A percentile compares a stretch with the other conserved stretches of the same genome.
Evolutionary conservation across 1,140 invertebrate genomes (phyloP).

Genomic region (Drosophila mayri): DNA sequence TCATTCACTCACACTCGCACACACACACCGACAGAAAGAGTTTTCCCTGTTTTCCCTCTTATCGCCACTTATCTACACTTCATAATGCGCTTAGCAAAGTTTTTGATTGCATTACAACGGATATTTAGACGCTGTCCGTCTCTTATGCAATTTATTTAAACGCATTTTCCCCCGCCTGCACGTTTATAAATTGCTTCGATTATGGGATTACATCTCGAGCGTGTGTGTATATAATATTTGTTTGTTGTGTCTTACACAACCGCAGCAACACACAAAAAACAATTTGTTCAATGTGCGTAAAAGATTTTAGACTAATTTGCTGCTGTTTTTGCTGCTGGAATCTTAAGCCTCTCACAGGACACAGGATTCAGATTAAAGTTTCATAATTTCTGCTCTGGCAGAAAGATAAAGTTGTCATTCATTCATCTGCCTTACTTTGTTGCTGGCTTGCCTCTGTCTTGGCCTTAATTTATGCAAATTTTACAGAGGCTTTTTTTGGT

Average conservation of each 20-base stretch:
- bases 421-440: constrained; percentile 33
- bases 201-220: constrained; percentile 54
- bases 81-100: constrained; percentile 78
- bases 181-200: constrained; percentile 73
- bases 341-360: constrained; percentile 14
- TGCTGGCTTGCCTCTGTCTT: not conserved
- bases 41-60: constrained; percentile 5
- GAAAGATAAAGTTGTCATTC: constrained; percentile 52
- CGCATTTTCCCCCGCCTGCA: constrained; percentile 33
- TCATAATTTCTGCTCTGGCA: constrained; percentile 31
- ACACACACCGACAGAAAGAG: not conserved
- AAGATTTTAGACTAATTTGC: constrained; percentile 32
- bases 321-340: constrained; percentile 1
- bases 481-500: constrained; percentile 37
- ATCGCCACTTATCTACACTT: constrained; percentile 26
- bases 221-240: constrained; percentile 1
- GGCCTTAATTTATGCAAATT: constrained; percentile 77
- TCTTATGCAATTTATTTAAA: constrained; percentile 74
- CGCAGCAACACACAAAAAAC: constrained; percentile 26
- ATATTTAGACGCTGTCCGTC: constrained; percentile 43
- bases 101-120: constrained; percentile 71
- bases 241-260: constrained; percentile 34
- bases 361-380: constrained; percentile 42
- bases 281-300: constrained; percentile 49
- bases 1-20: constrained; percentile 14